These are phyloP conservation scores for Falco columbarius DNA, from an alignment of 2,797 vertebrate species.

Conservation along the genomic window DNA sequence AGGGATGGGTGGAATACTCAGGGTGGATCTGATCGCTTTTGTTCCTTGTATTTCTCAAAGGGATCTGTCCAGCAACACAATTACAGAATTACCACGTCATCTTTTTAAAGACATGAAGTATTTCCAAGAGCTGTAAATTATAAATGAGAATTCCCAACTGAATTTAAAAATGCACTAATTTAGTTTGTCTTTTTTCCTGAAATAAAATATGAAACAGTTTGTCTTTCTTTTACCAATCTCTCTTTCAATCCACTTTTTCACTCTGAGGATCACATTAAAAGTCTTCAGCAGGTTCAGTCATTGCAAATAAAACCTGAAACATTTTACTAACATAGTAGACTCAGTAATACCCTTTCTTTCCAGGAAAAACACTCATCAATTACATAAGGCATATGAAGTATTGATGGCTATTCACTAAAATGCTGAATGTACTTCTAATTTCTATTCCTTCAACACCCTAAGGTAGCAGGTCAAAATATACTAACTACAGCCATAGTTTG, in stretches of 20 bases:
- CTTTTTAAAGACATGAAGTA: slow-evolving; percentile 79
- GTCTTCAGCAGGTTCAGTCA: slow-evolving; percentile 82
- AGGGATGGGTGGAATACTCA: background rate
- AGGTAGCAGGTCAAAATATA: background rate
- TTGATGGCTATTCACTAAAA: background rate
- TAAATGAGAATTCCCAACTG: background rate
- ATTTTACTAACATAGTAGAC: background rate
- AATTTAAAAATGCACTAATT: background rate
- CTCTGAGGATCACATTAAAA: slow-evolving; percentile 77
- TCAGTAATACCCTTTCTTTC: background rate
- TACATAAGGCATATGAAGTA: background rate
- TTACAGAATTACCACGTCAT: slow-evolving; percentile 74
- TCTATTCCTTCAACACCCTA: background rate
- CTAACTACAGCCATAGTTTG: background rate
- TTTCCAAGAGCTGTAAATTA: slow-evolving; percentile 81
- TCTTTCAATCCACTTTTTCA: slow-evolving; percentile 81
- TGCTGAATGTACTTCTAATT: background rate
- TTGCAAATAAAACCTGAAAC: slow-evolving; percentile 77
- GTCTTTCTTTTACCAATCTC: slow-evolving; percentile 79
- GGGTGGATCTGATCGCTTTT: background rate
- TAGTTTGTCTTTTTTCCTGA: slow-evolving; percentile 7
- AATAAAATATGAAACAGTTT: background rate
- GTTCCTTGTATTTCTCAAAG: slow-evolving; percentile 58
- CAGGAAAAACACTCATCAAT: background rate
- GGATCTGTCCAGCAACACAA: slow-evolving; percentile 81